Conservation (phyloP, 2,113 vertebrate genomes). For the Rattus rattus region DNA sequence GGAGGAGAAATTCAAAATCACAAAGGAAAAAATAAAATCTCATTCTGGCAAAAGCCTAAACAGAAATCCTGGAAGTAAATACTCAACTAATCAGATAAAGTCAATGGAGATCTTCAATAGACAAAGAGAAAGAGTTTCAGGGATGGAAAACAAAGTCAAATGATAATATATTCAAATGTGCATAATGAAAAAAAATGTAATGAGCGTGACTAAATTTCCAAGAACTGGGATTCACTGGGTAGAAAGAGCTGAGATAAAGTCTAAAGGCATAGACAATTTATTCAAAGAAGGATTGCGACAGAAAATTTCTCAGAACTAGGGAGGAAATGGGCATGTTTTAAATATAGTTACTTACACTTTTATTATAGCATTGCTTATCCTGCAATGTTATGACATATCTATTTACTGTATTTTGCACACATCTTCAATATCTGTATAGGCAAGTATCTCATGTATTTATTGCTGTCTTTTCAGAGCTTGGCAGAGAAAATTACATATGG, state of each 20-base stretch:
- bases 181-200: not conserved
- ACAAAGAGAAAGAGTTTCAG: not conserved
- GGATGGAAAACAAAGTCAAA: not conserved
- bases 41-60: not conserved
- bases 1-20: not conserved
- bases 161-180: not conserved
- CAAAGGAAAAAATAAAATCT: not conserved
- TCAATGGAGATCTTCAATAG: not conserved
- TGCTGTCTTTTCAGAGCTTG: constrained; percentile 35
- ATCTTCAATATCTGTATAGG: constrained; percentile 37
- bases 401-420: not conserved
- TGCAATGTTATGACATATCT: constrained; percentile 2
- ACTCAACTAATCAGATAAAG: not conserved
- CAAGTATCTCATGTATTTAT: constrained; percentile 19
- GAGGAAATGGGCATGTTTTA: not conserved
- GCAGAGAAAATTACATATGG: constrained; percentile 29
- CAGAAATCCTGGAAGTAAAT: not conserved
- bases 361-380: constrained; percentile 9
- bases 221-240: not conserved
- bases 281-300: not conserved
- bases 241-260: not conserved
- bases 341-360: constrained; percentile 14
- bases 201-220: not conserved
- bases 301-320: not conserved
- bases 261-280: not conserved